Evolutionary conservation across 1,140 invertebrate species (phyloP), one percentile per base, ranked within the genome.

Genomic region (Ctenoplectra terminalis): DNA sequence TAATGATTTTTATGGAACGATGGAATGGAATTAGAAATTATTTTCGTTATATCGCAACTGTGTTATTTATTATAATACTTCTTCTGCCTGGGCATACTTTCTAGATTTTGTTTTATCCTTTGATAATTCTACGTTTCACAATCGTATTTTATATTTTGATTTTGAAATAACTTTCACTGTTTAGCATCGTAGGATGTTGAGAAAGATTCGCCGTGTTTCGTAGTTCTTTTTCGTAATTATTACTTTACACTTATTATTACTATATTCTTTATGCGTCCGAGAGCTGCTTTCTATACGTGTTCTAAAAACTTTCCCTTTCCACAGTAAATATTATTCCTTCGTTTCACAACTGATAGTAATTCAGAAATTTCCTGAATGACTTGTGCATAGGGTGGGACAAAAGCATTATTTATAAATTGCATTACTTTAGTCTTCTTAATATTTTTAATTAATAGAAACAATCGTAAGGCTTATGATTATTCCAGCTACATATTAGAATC

Each of bases 261-360:
- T 64, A 46, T 43, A 64, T 43, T 64, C 4, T 17, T n/a, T 29
- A 46, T 20, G 4, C 23, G 4, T 17, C 1, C 4, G 37, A 64
- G 63, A 43, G 37, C 37, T 46, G 63, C 23, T 64, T 64, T 64
- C 63, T 64, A 46, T 20, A 26, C n/a, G n/a, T 26, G 37, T 26
- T 43, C 23, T 26, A 8, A n/a, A n/a, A 40, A 64, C 63, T 64
- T 64, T 64, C n/a, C 63, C n/a, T 64, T 26, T 64, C 37, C 63
- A 26, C 7, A n/a, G 63, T 43, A 31, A 64, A 43, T 64, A 64
- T 64, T 64, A 64, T 64, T 46, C 37, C 26, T 43, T 7, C n/a
- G 26, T 26, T 40, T 43, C 63, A 7, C 40, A 43, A 64, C 5
- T 7, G 37, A 43, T 64, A 43, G 11, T 26, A 43, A 26, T 13